Percentiles rank a stretch among this genome's conserved stretches.
These are phyloP conservation scores for Heteromyza rotundicornis DNA, from an alignment of 2,888 invertebrate species.

Conservation along the genomic window DNA sequence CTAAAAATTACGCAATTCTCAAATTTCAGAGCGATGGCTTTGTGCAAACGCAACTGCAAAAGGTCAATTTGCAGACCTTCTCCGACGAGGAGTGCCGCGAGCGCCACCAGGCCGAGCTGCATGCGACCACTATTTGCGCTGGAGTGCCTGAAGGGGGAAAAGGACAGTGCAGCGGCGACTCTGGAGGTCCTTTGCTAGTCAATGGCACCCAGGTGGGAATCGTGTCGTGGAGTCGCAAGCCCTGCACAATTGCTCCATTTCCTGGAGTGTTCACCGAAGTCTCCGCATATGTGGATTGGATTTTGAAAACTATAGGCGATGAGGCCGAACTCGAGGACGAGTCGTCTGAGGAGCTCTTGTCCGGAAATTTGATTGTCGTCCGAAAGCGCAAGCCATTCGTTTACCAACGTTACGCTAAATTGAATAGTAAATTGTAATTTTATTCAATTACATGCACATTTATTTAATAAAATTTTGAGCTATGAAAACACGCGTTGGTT, in stretches of 20 bases:
- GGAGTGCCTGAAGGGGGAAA: slow-evolving; percentile 62
- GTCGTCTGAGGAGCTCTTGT: slow-evolving; percentile 31
- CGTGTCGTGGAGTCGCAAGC: slow-evolving; percentile 64
- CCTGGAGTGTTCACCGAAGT: slow-evolving; percentile 64
- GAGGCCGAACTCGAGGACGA: slow-evolving; percentile 18
- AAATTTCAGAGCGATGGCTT: slow-evolving; percentile 53
- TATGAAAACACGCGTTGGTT: too few relatives aligned
- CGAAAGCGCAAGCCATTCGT: slow-evolving; percentile 27
- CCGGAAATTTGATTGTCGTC: slow-evolving; percentile 42
- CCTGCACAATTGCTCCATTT: slow-evolving; percentile 60
- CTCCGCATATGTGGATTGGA: slow-evolving; percentile 58
- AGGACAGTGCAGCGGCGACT: slow-evolving; percentile 63
- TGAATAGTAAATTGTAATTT: neutral
- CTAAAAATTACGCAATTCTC: neutral
- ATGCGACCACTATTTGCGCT: slow-evolving; percentile 61
- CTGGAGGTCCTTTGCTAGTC: slow-evolving; percentile 62
- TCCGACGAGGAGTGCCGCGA: slow-evolving; percentile 58
- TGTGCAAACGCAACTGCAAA: slow-evolving; percentile 55
- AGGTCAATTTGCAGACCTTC: slow-evolving; percentile 57
- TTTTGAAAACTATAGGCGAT: slow-evolving; percentile 43
- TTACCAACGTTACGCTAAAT: neutral
- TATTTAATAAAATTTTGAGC: slow-evolving; percentile 14
- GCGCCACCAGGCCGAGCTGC: slow-evolving; percentile 47
- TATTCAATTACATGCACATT: neutral
- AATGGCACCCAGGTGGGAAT: slow-evolving; percentile 60